These are phyloP conservation scores for Diachrysia chrysitis DNA, from an alignment of 2,888 invertebrate species.

Conservation along the genomic window DNA sequence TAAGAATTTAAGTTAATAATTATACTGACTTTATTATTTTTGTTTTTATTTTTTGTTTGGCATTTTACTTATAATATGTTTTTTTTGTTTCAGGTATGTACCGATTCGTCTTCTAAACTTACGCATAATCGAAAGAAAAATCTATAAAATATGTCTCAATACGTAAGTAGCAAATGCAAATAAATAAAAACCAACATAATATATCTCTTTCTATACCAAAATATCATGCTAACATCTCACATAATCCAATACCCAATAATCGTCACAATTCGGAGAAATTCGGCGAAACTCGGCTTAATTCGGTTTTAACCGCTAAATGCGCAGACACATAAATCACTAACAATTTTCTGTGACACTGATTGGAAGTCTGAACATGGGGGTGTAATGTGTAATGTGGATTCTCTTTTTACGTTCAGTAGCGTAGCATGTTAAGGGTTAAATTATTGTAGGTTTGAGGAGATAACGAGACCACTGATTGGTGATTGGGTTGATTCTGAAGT, in stretches of 20 bases:
- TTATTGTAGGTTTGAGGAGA: conserved; percentile 21
- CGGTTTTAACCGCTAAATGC: conserved; percentile 65
- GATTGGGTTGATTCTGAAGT: too few relatives aligned
- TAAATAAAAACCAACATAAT: neutral
- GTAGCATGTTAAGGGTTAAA: conserved; percentile 38
- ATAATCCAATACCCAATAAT: conserved; percentile 1
- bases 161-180: neutral
- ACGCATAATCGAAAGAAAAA: neutral
- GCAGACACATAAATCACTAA: conserved; percentile 82
- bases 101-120: neutral
- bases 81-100: conserved; percentile 58
- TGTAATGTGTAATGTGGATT: conserved; percentile 46
- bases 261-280: conserved; percentile 9
- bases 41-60: neutral
- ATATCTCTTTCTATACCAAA: neutral
- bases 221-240: neutral
- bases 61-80: neutral
- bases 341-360: conserved; percentile 78
- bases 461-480: conserved; percentile 24
- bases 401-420: conserved; percentile 48
- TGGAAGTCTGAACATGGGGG: conserved; percentile 52
- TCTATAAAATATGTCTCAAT: neutral
- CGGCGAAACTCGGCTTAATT: conserved; percentile 20
- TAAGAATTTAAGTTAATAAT: too few relatives aligned
- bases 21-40: too few relatives aligned